Evolutionary conservation across 92 coral and sea anemone species (phyloP), one percentile per base, ranked within the genome.

Genomic region (Porites evermanni): DNA sequence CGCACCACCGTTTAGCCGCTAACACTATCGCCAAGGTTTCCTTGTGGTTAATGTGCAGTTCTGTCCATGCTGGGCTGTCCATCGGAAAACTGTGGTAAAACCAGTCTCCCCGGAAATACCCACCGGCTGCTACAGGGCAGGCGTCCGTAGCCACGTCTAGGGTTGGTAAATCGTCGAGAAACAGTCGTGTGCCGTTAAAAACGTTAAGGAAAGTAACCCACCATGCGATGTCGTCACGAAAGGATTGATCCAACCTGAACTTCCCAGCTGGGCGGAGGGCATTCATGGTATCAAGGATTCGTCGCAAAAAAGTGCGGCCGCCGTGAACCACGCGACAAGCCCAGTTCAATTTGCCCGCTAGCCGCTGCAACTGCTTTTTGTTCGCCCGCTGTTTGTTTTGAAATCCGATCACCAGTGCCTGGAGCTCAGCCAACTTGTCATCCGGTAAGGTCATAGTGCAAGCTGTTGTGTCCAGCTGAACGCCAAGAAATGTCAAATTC

Each of bases 1-100:
- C 38, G n/a, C 73, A 67, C 89, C 92, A 89, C 13, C 76, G 77
- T 67, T 77, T 89, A 32, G 88, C 84, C n/a, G 84, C 84, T 4
- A 83, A 72, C 18, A 79, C 64, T 19, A 86, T 78, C 9, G 91
- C 88, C 69, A 88, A 63, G 26, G 84, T 83, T 60, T 88, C 88
- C 52, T 88, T 88, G 56, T 81, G 86, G 53, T 77, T 89, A 18
- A 89, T 89, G 86, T 84, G 92, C 21, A 84, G 74, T n/a, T 1
- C 10, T 14, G 21, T 29, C 81, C 75, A 63, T 7, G 16, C 74
- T 10, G 91, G 88, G 61, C 80, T 47, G 18, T 89, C 82, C 1
- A 53, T 3, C 1, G 74, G 10, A 58, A 88, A 78, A 58, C 72
- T 63, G 52, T 84, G 85, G 72, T 72, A 89, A 17, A 70, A 69